Conservation (phyloP, 2,797 vertebrate species). For the Antennarius maculatus region DNA sequence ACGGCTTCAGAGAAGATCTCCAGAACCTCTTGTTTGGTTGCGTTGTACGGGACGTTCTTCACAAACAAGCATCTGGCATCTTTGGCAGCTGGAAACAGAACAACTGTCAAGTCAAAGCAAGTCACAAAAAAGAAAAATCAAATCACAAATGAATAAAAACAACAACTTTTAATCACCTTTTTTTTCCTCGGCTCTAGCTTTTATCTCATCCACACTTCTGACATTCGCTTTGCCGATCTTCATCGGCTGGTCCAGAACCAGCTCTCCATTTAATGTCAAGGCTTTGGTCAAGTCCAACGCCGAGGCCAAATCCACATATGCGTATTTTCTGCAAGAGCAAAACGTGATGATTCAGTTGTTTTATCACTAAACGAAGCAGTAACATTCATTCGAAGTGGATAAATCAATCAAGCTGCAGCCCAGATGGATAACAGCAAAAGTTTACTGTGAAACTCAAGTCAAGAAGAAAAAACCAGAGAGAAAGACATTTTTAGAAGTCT, state of each 20-base stretch:
- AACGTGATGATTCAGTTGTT: neutral
- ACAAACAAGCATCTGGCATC: slow-evolving; percentile 88
- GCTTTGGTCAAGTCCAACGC: slow-evolving; percentile 90
- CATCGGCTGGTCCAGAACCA: slow-evolving; percentile 85
- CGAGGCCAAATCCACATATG: slow-evolving; percentile 87
- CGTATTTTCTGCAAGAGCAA: slow-evolving; percentile 84
- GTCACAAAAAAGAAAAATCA: neutral
- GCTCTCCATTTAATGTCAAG: slow-evolving; percentile 87
- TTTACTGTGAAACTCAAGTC: no score
- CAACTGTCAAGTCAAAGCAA: neutral
- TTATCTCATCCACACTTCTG: slow-evolving; percentile 52
- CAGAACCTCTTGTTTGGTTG: slow-evolving; percentile 84
- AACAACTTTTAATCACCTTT: slow-evolving; percentile 76
- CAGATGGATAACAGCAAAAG: no score
- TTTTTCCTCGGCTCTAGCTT: slow-evolving; percentile 70
- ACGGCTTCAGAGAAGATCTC: slow-evolving; percentile 85
- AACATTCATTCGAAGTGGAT: neutral
- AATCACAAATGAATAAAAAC: neutral
- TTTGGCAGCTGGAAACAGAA: slow-evolving; percentile 68
- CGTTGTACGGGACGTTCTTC: slow-evolving; percentile 88
- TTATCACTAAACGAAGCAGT: neutral
- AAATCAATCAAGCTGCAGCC: neutral
- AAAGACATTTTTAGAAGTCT: no score
- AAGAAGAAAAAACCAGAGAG: no score
- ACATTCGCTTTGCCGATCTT: slow-evolving; percentile 87